Conservation (phyloP, 1,140 invertebrate species). For the Pseudachorutes palmiensis region DNA sequence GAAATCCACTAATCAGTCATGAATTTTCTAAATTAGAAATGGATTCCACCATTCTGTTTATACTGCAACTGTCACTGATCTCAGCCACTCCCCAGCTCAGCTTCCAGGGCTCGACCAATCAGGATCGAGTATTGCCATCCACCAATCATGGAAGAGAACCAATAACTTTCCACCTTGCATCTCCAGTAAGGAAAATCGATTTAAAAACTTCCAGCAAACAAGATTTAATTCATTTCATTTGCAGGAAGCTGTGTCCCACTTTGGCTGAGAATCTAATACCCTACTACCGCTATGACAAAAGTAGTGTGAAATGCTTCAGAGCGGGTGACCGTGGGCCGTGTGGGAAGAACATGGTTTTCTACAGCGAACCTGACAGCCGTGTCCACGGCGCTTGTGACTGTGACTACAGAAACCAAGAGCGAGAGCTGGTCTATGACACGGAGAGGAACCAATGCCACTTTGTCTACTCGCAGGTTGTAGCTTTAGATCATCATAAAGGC, state of each 20-base stretch:
- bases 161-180: too few species aligned
- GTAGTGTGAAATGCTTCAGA: neutral
- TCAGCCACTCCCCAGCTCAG: too few species aligned
- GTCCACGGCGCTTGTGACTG: constrained; percentile 18
- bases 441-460: constrained; percentile 13
- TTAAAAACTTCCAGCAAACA: too few species aligned
- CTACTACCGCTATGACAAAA: neutral
- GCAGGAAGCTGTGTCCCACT: neutral
- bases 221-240: neutral
- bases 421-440: constrained; percentile 13
- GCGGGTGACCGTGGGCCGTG: constrained; percentile 4
- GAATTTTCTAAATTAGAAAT: too few species aligned
- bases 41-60: too few species aligned
- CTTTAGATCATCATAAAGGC: neutral
- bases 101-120: too few species aligned
- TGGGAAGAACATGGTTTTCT: constrained; percentile 13
- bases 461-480: constrained; percentile 10
- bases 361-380: neutral
- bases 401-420: constrained; percentile 5
- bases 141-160: too few species aligned
- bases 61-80: too few species aligned
- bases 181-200: too few species aligned
- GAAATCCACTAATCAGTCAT: too few species aligned
- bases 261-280: neutral
- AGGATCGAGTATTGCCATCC: too few species aligned